Evolutionary conservation across 2,888 invertebrate species (phyloP), one percentile per base, ranked within the genome.

Genomic region (Nomada flava): DNA sequence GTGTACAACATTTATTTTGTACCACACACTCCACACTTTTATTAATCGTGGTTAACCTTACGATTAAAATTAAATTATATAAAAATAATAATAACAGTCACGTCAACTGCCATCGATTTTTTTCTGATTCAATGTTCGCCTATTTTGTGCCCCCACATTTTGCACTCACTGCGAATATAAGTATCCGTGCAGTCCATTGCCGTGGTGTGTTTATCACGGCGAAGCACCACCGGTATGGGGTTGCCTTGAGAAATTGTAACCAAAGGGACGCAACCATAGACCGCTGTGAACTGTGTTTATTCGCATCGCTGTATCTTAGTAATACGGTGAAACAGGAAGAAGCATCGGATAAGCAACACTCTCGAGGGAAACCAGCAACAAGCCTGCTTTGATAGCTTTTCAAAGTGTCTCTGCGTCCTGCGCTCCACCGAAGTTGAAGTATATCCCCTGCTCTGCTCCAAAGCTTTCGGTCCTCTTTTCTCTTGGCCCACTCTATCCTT

Each of bases 301-400:
- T 82, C 72, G 68, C 59, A 59, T 57, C 55, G 57, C 53, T 67
- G 57, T 76, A 36, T 71, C 42, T n/a, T 23, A 62, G 11, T 55
- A 53, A 71, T 55, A 60, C 59, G 29, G 50, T 57, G 57, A 62
- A 77, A 70, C 36, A 50, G 71, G 64, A 77, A 81, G 70, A 76
- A 79, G 55, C 73, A 68, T 59, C 62, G 78, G 76, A 65, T 73
- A 82, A 79, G 82, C 82, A 81, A 82, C 44, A 70, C 62, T 70
- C 82, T 72, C 67, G 76, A 57, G 65, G 74, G 79, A 63, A 55
- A 57, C 71, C 74, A 70, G 68, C 73, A 64, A 71, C 77, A 74
- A 78, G 87, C 76, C 76, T 79, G 79, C 77, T 87, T 81, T 82
- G 86, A 87, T 83, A 79, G 86, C 81, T 77, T 84, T 86, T 84